Percentiles rank a stretch among this genome's conserved stretches.
phyloP scores from a whole-genome alignment of 2,797 vertebrate species.

The Parambassis ranga region DNA sequence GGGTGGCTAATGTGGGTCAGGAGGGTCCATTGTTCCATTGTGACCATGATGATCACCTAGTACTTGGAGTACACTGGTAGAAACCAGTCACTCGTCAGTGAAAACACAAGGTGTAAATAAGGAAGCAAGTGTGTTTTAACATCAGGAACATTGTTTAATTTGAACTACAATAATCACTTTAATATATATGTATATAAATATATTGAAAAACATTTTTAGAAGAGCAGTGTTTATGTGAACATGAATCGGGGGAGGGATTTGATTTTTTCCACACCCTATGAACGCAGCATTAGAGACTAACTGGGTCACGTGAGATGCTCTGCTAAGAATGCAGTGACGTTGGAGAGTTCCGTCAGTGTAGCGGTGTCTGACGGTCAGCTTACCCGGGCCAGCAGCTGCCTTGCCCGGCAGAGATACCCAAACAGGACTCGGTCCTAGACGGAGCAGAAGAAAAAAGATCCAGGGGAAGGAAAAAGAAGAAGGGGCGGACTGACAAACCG shows the following conservation, averaged over 20 bases:
- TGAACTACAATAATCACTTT: too few relatives aligned
- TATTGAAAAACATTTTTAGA: too few relatives aligned
- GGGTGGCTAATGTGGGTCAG: too few relatives aligned
- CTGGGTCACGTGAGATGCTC: constrained; percentile 77
- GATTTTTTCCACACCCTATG: neutral
- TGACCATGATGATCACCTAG: too few relatives aligned
- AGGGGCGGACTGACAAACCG: neutral
- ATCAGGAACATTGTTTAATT: too few relatives aligned
- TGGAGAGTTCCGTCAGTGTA: constrained; percentile 69
- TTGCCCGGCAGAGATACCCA: constrained; percentile 20
- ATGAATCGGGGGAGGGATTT: neutral
- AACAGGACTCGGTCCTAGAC: constrained; percentile 16
- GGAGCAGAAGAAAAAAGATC: neutral
- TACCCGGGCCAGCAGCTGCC: constrained; percentile 31
- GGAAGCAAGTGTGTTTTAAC: too few relatives aligned
- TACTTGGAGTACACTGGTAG: too few relatives aligned
- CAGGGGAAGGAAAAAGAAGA: neutral
- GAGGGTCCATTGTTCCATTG: too few relatives aligned
- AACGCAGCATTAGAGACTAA: constrained; percentile 54
- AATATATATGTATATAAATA: too few relatives aligned
- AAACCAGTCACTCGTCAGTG: too few relatives aligned
- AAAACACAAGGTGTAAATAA: too few relatives aligned
- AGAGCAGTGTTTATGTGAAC: neutral
- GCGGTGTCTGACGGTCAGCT: constrained; percentile 60
- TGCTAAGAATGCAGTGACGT: constrained; percentile 80